These are phyloP conservation scores for Trichomycterus rosablanca DNA, from an alignment of 2,113 vertebrate species.

Conservation along the genomic window DNA sequence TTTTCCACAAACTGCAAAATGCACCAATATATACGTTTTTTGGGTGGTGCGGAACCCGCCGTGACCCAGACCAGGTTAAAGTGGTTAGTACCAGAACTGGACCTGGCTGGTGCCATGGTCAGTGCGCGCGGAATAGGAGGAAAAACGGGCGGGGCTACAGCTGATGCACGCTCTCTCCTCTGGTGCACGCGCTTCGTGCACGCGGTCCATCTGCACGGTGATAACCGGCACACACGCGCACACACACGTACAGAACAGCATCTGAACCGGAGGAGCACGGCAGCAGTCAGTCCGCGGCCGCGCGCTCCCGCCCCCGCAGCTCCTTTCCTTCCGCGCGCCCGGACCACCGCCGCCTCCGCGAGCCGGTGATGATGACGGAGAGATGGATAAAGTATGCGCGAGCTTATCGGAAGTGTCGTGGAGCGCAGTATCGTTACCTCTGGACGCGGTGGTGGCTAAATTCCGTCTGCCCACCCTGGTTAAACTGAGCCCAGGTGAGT, in stretches of 20 bases:
- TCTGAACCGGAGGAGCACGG: no score
- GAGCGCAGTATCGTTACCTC: constrained; percentile 84
- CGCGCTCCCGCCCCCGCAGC: constrained; percentile 37
- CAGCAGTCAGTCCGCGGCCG: background rate
- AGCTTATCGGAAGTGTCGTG: constrained; percentile 83
- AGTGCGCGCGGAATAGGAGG: no score
- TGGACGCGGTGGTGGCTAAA: constrained; percentile 88
- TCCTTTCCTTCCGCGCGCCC: constrained; percentile 6
- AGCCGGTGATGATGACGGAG: constrained; percentile 56
- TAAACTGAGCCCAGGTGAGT: constrained; percentile 80
- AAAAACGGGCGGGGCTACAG: no score
- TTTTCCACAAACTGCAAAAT: no score
- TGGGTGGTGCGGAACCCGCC: no score
- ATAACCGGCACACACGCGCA: constrained; percentile 7
- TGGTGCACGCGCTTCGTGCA: no score
- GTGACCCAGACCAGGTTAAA: no score
- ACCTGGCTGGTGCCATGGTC: no score
- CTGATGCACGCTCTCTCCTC: no score
- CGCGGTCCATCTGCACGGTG: background rate
- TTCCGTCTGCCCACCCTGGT: constrained; percentile 85
- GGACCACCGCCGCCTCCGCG: constrained; percentile 34
- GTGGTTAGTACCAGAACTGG: no score
- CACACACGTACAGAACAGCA: background rate
- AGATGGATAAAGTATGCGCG: constrained; percentile 86
- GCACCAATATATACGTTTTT: no score